Conservation (phyloP, 2,113 vertebrate species). For the Myotis yumanensis region DNA sequence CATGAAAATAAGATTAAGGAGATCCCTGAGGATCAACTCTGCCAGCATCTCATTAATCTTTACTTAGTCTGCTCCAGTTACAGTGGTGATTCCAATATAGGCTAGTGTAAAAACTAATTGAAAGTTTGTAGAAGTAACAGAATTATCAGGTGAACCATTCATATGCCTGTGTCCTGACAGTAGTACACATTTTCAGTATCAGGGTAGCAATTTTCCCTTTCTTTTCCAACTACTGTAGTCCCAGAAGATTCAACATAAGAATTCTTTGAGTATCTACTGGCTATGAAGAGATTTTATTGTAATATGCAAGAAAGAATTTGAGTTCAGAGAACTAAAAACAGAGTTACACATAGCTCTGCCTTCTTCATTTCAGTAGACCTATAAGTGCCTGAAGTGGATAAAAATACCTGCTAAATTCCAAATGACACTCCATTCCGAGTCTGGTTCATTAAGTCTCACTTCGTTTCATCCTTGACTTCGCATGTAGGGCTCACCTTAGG, state of each 20-base stretch:
- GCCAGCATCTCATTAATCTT: conserved; percentile 55
- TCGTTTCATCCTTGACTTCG: neutral
- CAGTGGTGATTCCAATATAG: neutral
- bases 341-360: neutral
- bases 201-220: neutral
- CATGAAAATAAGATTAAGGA: conserved; percentile 58
- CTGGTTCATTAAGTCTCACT: neutral
- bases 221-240: neutral
- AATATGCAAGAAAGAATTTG: conserved; percentile 1
- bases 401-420: neutral
- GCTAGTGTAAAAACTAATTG: neutral
- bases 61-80: neutral
- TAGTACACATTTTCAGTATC: neutral
- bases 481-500: neutral
- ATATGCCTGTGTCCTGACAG: neutral
- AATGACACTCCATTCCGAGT: neutral
- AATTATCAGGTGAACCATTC: conserved; percentile 12
- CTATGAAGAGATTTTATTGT: neutral
- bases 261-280: neutral
- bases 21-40: conserved; percentile 20
- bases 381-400: neutral
- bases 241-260: neutral
- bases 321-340: neutral
- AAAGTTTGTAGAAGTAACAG: neutral
- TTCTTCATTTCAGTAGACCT: neutral